Evolutionary conservation across 2,888 invertebrate genomes (phyloP).

Genomic region (Lasioglossum vierecki): DNA sequence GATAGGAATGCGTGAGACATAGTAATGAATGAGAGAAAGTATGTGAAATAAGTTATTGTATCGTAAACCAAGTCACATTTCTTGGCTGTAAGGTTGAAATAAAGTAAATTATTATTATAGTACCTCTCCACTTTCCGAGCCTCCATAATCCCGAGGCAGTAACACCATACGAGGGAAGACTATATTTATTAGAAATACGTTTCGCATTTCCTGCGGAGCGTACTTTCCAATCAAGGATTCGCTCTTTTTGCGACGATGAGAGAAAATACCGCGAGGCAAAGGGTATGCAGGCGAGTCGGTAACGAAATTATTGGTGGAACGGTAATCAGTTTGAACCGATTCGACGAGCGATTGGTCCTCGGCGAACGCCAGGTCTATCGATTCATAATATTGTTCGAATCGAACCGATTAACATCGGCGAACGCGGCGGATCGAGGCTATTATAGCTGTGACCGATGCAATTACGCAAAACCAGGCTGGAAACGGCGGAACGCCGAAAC

Average conservation of each 20-base stretch:
- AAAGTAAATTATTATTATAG: no score
- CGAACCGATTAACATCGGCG: conserved; percentile 14
- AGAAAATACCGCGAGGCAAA: not conserved
- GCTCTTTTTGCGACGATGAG: not conserved
- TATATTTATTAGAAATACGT: no score
- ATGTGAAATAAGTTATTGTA: no score
- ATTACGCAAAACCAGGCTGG: conserved; percentile 1
- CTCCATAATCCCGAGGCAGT: no score
- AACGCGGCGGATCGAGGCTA: not conserved
- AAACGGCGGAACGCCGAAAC: not conserved
- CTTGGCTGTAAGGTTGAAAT: no score
- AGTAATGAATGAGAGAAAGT: no score
- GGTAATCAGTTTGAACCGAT: not conserved
- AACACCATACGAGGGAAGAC: no score
- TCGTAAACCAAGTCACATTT: no score
- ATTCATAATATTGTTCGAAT: conserved; percentile 20
- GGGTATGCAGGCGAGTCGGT: not conserved
- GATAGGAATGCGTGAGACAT: no score
- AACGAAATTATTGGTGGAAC: not conserved
- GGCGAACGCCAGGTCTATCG: not conserved
- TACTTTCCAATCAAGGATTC: not conserved
- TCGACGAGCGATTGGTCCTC: conserved; percentile 1
- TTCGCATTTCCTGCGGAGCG: no score
- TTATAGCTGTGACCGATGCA: not conserved
- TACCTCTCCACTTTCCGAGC: no score